A percentile compares a stretch with the other conserved stretches of the same genome.
These are phyloP conservation scores for Chymomyza costata DNA, from an alignment of 1,140 invertebrate species.

Conservation along the genomic window DNA sequence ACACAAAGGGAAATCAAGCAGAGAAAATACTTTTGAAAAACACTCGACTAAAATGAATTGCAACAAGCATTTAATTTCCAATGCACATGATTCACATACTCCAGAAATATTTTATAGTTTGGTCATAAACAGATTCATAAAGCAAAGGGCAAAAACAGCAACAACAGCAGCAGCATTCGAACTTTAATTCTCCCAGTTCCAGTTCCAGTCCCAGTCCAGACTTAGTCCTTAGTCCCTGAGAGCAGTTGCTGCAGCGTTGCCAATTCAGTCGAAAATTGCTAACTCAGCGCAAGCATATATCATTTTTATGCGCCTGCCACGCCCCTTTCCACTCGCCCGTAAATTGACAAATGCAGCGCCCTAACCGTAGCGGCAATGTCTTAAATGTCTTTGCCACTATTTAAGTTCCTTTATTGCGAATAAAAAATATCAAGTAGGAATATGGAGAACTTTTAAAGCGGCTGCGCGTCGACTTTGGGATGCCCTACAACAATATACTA, in stretches of 20 bases:
- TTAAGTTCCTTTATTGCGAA: slow-evolving; percentile 60
- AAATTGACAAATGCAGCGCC: slow-evolving; percentile 69
- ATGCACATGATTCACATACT: slow-evolving; percentile 40
- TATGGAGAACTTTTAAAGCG: no score
- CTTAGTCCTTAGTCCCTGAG: no score
- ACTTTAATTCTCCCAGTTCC: no score
- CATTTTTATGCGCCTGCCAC: slow-evolving; percentile 71
- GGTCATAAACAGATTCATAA: slow-evolving; percentile 62
- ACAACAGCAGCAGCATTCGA: slow-evolving; percentile 11
- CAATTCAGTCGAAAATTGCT: slow-evolving; percentile 70
- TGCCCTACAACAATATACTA: no score
- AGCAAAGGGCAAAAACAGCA: slow-evolving; percentile 31
- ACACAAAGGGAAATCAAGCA: slow-evolving; percentile 32
- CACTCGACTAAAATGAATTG: slow-evolving; percentile 11
- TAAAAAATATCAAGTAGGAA: no score
- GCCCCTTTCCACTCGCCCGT: slow-evolving; percentile 68
- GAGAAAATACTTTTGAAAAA: no score
- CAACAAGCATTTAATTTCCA: slow-evolving; percentile 57
- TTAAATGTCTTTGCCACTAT: slow-evolving; percentile 73
- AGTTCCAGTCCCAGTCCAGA: no score
- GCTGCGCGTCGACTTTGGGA: no score
- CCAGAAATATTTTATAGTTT: slow-evolving; percentile 68
- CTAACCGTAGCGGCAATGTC: slow-evolving; percentile 37
- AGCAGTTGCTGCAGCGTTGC: slow-evolving; percentile 34
- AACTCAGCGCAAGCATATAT: slow-evolving; percentile 70